phyloP scores from a whole-genome alignment of 2,797 vertebrate genomes.

The Podarcis lilfordi region DNA sequence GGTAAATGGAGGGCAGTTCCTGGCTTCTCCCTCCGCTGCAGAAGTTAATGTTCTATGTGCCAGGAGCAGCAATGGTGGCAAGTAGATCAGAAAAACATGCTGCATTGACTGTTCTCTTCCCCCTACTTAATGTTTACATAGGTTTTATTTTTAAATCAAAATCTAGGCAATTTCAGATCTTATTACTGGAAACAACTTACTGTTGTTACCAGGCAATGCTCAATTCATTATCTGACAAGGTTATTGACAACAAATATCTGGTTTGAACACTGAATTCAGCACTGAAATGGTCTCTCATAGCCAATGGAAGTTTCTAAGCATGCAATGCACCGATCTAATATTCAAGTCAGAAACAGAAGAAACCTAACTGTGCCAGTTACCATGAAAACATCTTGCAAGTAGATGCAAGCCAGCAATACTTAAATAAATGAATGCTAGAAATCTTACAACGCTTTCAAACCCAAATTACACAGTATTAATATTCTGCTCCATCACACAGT shows the following conservation, averaged over 20 bases:
- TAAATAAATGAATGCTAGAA: constrained; percentile 25
- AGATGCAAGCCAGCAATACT: constrained; percentile 52
- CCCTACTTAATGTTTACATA: neutral
- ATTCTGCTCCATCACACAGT: constrained; percentile 80
- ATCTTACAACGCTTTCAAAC: constrained; percentile 31
- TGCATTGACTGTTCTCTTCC: neutral
- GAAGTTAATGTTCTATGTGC: neutral
- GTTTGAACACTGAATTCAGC: constrained; percentile 36
- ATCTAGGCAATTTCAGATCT: neutral
- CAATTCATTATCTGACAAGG: neutral
- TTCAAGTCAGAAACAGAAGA: constrained; percentile 50
- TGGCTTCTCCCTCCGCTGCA: neutral
- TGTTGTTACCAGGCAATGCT: neutral
- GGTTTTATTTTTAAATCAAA: neutral
- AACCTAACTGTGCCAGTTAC: constrained; percentile 26
- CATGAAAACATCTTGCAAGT: constrained; percentile 40
- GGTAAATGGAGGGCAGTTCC: neutral
- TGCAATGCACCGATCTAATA: constrained; percentile 37
- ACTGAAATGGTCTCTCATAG: constrained; percentile 18
- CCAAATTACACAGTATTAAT: constrained; percentile 11
- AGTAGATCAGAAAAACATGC: constrained; percentile 1
- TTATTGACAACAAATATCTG: constrained; percentile 5
- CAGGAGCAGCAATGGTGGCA: neutral
- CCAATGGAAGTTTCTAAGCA: constrained; percentile 24
- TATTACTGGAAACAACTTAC: neutral